Base-by-base conservation (phyloP, 2,888 invertebrate genomes). In the Epirrita christyi region DNA sequence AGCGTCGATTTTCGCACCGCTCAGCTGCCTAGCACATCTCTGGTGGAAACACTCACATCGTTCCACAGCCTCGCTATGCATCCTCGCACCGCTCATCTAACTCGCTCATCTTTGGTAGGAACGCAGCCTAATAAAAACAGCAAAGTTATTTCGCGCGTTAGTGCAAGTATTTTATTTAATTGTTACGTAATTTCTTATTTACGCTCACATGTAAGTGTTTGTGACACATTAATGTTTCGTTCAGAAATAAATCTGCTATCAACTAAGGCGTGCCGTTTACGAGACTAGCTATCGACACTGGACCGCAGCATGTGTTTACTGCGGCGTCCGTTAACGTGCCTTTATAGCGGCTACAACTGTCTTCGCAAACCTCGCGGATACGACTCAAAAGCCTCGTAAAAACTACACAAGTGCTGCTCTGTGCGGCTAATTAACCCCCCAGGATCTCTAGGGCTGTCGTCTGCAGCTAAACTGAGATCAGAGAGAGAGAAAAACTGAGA, bases 231-330 rank as follows among this genome's bases (percentile, higher is more conserved):
- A 36, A 64, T 66, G 21, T 69, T 61, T 55, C 57, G 58, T 65
- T 64, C 55, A 52, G 59, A 65, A 61, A 61, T 59, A 61, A 64
- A 53, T 55, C 54, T 52, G 45, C 52, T 48, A 56, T 34, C 46
- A 50, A 32, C 27, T 60, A 63, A 66, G 68, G 71, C 69, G 73
- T 81, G 80, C 63, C 78, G 71, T 86, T 86, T 84, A 86, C 75
- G 86, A 85, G 76, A 74, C 71, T 66, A 63, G 71, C 70, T 75
- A 76, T 73, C 72, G 75, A 67, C 69, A 51, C 51, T 59, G 63
- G 73, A 72, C 81, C 76, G 72, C 78, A 79, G 78, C 78, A 79
- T 76, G 78, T 79, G 83, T 83, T 84, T 81, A 85, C 75, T 76
- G 80, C 73, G 60, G 62, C 46, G 63, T 55, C 75, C 75, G 71